These are phyloP conservation scores for Eptatretus burgeri DNA, from an alignment of 2,113 vertebrate species.

Conservation along the genomic window DNA sequence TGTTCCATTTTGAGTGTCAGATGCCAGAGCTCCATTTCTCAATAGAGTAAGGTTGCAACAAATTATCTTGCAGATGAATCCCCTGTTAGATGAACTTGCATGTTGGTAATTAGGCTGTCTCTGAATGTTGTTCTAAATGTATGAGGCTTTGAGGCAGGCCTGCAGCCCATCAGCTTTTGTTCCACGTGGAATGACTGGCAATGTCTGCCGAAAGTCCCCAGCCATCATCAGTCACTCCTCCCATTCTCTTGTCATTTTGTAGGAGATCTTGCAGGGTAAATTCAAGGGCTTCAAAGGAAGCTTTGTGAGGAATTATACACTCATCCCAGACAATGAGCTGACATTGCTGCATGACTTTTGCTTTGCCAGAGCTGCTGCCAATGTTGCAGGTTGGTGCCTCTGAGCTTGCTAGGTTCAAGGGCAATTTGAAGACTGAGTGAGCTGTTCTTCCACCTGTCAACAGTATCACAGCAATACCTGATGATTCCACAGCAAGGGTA, in stretches of 20 bases:
- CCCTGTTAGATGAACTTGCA: background rate
- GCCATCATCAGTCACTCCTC: background rate
- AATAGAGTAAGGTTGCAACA: background rate
- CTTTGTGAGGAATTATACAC: background rate
- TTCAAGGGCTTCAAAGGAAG: background rate
- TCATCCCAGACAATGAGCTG: conserved; percentile 3
- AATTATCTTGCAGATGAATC: background rate
- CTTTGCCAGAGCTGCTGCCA: background rate
- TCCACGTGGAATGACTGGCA: background rate
- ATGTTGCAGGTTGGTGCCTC: background rate
- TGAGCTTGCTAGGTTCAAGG: background rate
- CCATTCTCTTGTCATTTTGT: background rate
- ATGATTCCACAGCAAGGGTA: background rate
- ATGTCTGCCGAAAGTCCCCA: background rate
- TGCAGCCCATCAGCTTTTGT: background rate
- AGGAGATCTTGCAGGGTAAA: background rate
- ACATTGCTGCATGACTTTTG: background rate
- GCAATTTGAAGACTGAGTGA: conserved; percentile 4
- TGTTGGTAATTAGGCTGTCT: background rate
- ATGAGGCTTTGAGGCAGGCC: background rate
- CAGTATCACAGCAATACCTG: background rate
- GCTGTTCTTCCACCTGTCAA: conserved; percentile 1
- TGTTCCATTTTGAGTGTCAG: background rate
- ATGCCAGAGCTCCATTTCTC: background rate
- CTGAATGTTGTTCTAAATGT: conserved; percentile 1